Evolutionary conservation across 2,888 invertebrate species (phyloP).

Genomic region (Chaitophorus viminalis): DNA sequence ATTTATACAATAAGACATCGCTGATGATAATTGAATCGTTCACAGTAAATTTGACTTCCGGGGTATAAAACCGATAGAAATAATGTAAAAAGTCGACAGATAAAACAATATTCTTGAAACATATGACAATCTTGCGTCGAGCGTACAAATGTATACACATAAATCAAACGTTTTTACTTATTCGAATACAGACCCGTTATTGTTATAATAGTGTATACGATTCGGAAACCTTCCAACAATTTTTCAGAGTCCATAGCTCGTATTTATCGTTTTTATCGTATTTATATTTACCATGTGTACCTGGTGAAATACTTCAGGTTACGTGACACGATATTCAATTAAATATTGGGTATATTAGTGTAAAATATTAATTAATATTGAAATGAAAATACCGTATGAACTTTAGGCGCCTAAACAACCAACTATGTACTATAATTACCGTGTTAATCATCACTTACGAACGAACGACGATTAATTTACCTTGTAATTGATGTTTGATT

Average conservation of each 20-base stretch:
- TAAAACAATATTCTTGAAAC: background rate
- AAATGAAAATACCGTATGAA: too few species aligned
- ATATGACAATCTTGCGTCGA: background rate
- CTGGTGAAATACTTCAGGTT: background rate
- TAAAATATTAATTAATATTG: too few species aligned
- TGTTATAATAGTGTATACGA: background rate
- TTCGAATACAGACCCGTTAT: background rate
- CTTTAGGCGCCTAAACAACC: too few species aligned
- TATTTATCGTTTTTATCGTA: too few species aligned
- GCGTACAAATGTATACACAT: background rate
- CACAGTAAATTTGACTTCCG: slow-evolving; percentile 23
- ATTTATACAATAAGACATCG: slow-evolving; percentile 25
- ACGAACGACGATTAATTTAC: background rate
- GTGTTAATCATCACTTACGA: background rate
- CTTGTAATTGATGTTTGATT: slow-evolving; percentile 25
- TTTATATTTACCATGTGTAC: background rate
- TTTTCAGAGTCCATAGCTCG: too few species aligned
- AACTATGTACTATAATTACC: background rate
- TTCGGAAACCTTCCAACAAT: background rate
- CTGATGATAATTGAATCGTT: slow-evolving; percentile 34
- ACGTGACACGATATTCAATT: background rate
- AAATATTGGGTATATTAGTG: too few species aligned
- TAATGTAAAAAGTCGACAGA: background rate
- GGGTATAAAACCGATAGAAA: background rate
- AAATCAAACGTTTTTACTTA: background rate